Percentiles rank a stretch among this genome's conserved stretches.
phyloP scores from a whole-genome alignment of 2,113 vertebrate species.

The Acanthisitta chloris region DNA sequence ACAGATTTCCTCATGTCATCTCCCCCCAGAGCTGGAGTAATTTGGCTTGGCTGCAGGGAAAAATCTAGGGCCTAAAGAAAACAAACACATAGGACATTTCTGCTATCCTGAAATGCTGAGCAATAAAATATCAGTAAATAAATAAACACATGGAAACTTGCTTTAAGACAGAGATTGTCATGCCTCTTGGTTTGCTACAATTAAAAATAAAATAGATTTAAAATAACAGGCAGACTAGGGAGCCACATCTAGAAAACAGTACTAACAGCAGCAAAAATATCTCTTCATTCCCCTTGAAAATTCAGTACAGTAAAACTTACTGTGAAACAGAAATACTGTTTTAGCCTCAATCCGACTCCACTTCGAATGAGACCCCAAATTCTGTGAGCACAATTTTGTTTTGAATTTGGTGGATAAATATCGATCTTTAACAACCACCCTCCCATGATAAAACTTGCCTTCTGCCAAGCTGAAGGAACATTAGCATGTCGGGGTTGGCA shows the following conservation, averaged over 20 bases:
- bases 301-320: neutral
- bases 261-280: neutral
- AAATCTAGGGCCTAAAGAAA: slow-evolving; percentile 12
- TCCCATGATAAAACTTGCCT: neutral
- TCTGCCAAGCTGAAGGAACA: neutral
- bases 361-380: neutral
- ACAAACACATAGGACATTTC: neutral
- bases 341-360: neutral
- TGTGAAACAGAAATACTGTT: neutral
- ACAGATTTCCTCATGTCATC: neutral
- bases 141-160: neutral
- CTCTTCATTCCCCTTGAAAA: neutral
- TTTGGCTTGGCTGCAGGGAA: slow-evolving; percentile 5
- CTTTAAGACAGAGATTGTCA: neutral
- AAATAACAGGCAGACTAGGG: neutral
- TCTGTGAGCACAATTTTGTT: neutral
- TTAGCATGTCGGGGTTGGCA: neutral
- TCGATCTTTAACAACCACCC: neutral
- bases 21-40: neutral
- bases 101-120: slow-evolving; percentile 30
- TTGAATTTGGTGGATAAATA: neutral
- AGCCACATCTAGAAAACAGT: neutral
- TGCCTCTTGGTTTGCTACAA: neutral
- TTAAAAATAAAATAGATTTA: neutral
- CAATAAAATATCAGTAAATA: slow-evolving; percentile 16